These are phyloP conservation scores for Aradus depressus DNA, from an alignment of 2,888 invertebrate genomes.

Conservation along the genomic window DNA sequence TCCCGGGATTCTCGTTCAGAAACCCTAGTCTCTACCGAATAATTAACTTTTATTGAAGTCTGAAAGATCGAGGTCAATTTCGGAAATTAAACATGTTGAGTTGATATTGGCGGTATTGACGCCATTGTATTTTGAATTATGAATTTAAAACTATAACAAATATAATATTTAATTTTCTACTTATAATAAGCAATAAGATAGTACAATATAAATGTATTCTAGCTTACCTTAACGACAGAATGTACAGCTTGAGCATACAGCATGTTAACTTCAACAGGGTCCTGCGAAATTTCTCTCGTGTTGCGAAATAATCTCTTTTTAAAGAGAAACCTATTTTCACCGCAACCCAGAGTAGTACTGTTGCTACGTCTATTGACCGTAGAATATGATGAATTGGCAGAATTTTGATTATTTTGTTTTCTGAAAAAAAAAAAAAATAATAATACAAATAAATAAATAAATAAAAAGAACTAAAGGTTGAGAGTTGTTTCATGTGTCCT, in stretches of 20 bases:
- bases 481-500: no score
- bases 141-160: neutral
- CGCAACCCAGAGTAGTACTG: constrained; percentile 63
- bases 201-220: neutral
- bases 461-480: no score
- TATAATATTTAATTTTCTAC: neutral
- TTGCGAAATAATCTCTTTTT: constrained; percentile 80
- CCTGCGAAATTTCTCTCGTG: constrained; percentile 80
- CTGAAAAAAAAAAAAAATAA: constrained; percentile 33
- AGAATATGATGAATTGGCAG: constrained; percentile 42
- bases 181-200: neutral
- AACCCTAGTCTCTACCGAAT: no score
- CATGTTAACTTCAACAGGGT: constrained; percentile 88
- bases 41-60: no score
- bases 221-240: constrained; percentile 74
- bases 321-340: constrained; percentile 85
- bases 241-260: constrained; percentile 92
- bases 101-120: neutral
- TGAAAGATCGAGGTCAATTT: no score
- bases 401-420: constrained; percentile 46
- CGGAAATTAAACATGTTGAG: no score
- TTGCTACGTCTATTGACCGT: constrained; percentile 46
- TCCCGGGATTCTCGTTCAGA: no score
- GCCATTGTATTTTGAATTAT: neutral
- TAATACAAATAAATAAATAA: no score